Evolutionary conservation across 2,888 invertebrate species (phyloP).

Genomic region (Troides helena): DNA sequence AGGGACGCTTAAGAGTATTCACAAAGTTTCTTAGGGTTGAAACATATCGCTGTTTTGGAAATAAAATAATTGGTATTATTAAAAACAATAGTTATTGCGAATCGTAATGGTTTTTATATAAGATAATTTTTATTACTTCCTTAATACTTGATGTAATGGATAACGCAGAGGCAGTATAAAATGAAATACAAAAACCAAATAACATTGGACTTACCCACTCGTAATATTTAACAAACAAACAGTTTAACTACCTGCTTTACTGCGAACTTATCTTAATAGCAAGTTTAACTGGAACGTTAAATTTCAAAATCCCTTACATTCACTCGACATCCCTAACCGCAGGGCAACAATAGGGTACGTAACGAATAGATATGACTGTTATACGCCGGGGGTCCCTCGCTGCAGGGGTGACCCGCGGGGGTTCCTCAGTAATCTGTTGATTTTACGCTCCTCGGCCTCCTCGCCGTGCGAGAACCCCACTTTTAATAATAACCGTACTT

Average conservation of each 20-base stretch:
- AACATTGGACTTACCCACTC: constrained; percentile 19
- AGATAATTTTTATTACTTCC: background rate
- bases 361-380: constrained; percentile 68
- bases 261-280: constrained; percentile 30
- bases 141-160: background rate
- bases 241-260: constrained; percentile 23
- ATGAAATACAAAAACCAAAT: background rate
- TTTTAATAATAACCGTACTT: constrained; percentile 72
- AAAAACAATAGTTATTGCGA: background rate
- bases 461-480: constrained; percentile 55
- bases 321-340: constrained; percentile 66
- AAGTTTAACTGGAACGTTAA: constrained; percentile 38
- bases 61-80: background rate
- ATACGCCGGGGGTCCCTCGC: constrained; percentile 60
- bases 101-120: background rate
- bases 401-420: constrained; percentile 56
- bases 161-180: background rate
- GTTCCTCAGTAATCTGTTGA: constrained; percentile 76
- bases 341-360: constrained; percentile 68
- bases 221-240: constrained; percentile 23
- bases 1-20: constrained; percentile 62
- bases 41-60: background rate
- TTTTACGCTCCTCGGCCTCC: constrained; percentile 70
- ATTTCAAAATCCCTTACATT: constrained; percentile 29
- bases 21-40: constrained; percentile 54